These are phyloP conservation scores for Sinocyclocheilus rhinocerous DNA, from an alignment of 2,113 vertebrate species.

Conservation along the genomic window DNA sequence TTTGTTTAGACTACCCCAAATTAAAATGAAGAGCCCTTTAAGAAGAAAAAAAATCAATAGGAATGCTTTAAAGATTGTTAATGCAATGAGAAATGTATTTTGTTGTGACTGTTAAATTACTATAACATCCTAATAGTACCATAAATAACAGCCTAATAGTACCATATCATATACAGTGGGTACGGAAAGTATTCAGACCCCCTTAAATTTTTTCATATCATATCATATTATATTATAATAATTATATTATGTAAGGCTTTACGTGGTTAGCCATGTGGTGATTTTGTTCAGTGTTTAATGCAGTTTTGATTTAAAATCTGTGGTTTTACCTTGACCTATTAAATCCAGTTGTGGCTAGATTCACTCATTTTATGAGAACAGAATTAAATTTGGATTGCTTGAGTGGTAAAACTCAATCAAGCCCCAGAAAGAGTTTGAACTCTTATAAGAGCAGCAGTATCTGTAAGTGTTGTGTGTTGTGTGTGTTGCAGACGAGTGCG, in stretches of 20 bases:
- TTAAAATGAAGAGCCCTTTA: too few relatives aligned
- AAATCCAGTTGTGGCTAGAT: background rate
- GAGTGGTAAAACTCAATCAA: background rate
- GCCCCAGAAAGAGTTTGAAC: background rate
- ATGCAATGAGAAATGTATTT: background rate
- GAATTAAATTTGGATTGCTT: background rate
- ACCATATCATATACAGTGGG: background rate
- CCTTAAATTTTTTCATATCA: too few relatives aligned
- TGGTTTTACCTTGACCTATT: background rate
- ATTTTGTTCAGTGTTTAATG: background rate
- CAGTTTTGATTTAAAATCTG: background rate
- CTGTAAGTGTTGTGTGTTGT: slow-evolving; percentile 55
- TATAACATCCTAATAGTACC: too few relatives aligned
- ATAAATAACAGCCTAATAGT: too few relatives aligned
- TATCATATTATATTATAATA: background rate
- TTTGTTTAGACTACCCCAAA: background rate
- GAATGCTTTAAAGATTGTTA: background rate
- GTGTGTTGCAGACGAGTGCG: slow-evolving; percentile 84
- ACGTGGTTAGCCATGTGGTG: background rate
- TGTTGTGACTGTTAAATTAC: too few relatives aligned
- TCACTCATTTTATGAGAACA: background rate
- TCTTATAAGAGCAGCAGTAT: slow-evolving; percentile 3
- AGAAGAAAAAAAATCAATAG: background rate
- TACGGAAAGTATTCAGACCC: too few relatives aligned
- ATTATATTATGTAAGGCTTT: too few relatives aligned